phyloP scores from a whole-genome alignment of 2,888 invertebrate genomes.

The Synanthedon tipuliformis region DNA sequence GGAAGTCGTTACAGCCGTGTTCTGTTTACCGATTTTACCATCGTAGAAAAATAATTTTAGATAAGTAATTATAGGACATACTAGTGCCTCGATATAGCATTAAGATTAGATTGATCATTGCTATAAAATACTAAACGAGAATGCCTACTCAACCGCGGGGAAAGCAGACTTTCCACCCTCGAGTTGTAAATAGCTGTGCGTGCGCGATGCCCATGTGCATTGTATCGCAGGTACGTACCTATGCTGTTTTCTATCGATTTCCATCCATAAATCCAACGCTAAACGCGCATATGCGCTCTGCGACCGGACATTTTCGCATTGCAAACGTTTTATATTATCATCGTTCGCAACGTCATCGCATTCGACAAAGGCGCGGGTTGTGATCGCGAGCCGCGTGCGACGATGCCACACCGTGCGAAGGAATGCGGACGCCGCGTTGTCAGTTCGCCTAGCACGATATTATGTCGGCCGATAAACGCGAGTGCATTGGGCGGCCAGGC shows the following conservation, averaged over 20 bases:
- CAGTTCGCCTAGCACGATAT: conserved; percentile 40
- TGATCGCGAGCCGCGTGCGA: conserved; percentile 11
- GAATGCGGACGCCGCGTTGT: conserved; percentile 52
- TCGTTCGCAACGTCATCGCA: conserved; percentile 35
- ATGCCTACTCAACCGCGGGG: neutral
- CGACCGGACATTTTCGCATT: conserved; percentile 33
- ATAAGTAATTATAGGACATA: no score
- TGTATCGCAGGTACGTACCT: neutral
- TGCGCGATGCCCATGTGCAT: neutral
- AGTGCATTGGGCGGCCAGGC: conserved; percentile 60
- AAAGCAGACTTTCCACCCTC: conserved; percentile 3
- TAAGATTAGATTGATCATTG: neutral
- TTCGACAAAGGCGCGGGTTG: conserved; percentile 36
- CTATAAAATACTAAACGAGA: neutral
- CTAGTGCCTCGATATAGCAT: neutral
- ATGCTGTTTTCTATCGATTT: conserved; percentile 5
- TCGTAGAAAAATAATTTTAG: neutral
- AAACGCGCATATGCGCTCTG: conserved; percentile 13
- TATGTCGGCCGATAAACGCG: conserved; percentile 41
- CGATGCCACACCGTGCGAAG: conserved; percentile 41
- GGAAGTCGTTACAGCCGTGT: no score
- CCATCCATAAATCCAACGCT: conserved; percentile 5
- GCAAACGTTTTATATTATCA: conserved; percentile 34
- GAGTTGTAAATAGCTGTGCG: neutral
- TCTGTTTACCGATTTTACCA: neutral